phyloP scores from a whole-genome alignment of 2,888 invertebrate species.

The Cephus pulcher region DNA sequence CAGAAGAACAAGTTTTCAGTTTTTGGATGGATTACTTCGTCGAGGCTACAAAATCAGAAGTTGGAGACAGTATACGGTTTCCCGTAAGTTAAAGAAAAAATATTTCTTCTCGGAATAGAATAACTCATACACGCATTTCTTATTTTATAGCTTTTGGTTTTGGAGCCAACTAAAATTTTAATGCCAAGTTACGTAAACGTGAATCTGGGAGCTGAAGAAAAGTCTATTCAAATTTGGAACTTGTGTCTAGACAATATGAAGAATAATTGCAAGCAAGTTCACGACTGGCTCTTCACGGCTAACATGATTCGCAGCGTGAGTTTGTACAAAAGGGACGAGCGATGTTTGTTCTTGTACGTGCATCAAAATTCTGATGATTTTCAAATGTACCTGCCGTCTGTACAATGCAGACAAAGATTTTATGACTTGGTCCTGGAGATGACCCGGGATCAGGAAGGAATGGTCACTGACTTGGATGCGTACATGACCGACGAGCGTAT shows the following conservation, averaged over 20 bases:
- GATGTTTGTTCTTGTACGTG: constrained; percentile 96
- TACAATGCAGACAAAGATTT: constrained; percentile 84
- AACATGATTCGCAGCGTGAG: constrained; percentile 91
- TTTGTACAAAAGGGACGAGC: constrained; percentile 94
- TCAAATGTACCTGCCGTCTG: constrained; percentile 97
- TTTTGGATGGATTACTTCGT: constrained; percentile 99
- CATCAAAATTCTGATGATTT: constrained; percentile 98
- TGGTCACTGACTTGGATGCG: constrained; percentile 81
- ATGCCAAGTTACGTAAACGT: constrained; percentile 97
- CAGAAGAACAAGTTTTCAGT: constrained; percentile 90
- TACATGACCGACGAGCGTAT: constrained; percentile 80
- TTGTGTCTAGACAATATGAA: constrained; percentile 83
- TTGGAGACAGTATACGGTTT: constrained; percentile 87
- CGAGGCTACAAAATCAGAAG: constrained; percentile 88
- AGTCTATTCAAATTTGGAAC: constrained; percentile 90
- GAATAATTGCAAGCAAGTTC: constrained; percentile 84
- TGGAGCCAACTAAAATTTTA: constrained; percentile 92
- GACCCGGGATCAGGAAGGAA: constrained; percentile 87
- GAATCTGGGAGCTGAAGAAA: constrained; percentile 93
- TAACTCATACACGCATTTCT: constrained; percentile 35
- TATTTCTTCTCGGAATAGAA: constrained; percentile 42
- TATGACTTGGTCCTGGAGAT: constrained; percentile 88
- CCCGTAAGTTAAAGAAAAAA: constrained; percentile 74
- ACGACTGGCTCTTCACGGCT: constrained; percentile 94
- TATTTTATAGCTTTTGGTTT: constrained; percentile 76